A percentile compares a stretch with the other conserved stretches of the same genome.
Conservation (phyloP, 2,888 invertebrate genomes). For the Drosophila niveifrons region DNA sequence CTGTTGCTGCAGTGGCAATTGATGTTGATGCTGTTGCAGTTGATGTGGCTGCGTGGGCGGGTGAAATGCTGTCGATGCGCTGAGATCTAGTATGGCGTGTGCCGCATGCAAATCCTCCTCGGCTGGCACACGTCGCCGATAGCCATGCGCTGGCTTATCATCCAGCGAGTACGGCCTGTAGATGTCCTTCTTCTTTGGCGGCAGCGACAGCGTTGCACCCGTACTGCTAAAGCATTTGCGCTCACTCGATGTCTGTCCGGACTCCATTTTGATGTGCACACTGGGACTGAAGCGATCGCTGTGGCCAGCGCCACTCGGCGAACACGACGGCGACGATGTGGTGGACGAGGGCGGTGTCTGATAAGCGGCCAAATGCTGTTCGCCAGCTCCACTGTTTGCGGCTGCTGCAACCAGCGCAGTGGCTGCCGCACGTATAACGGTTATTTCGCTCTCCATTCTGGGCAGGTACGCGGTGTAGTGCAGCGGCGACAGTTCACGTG, state of each 20-base stretch:
- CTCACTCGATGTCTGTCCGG: constrained; percentile 88
- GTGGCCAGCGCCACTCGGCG: constrained; percentile 64
- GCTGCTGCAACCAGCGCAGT: constrained; percentile 70
- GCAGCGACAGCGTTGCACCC: constrained; percentile 92
- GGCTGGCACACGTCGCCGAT: constrained; percentile 87
- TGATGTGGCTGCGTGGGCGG: constrained; percentile 87
- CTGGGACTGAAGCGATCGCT: constrained; percentile 83
- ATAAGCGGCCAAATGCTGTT: constrained; percentile 79
- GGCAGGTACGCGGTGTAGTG: constrained; percentile 92
- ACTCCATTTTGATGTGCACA: constrained; percentile 83
- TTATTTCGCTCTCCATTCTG: constrained; percentile 88
- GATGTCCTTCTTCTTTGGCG: constrained; percentile 96
- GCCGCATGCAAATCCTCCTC: constrained; percentile 95
- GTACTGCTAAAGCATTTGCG: constrained; percentile 95
- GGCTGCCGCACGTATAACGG: constrained; percentile 84
- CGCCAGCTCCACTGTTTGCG: constrained; percentile 31
- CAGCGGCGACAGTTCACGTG: constrained; percentile 91
- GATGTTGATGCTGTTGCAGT: constrained; percentile 58
- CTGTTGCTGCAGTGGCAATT: constrained; percentile 46
- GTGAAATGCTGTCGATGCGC: constrained; percentile 92
- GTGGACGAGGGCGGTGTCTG: constrained; percentile 85
- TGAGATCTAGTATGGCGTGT: constrained; percentile 95
- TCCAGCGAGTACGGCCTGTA: constrained; percentile 94
- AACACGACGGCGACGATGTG: constrained; percentile 85
- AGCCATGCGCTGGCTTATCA: constrained; percentile 86